These are phyloP conservation scores for Mustela nigripes DNA, from an alignment of 2,113 vertebrate genomes.

Conservation along the genomic window DNA sequence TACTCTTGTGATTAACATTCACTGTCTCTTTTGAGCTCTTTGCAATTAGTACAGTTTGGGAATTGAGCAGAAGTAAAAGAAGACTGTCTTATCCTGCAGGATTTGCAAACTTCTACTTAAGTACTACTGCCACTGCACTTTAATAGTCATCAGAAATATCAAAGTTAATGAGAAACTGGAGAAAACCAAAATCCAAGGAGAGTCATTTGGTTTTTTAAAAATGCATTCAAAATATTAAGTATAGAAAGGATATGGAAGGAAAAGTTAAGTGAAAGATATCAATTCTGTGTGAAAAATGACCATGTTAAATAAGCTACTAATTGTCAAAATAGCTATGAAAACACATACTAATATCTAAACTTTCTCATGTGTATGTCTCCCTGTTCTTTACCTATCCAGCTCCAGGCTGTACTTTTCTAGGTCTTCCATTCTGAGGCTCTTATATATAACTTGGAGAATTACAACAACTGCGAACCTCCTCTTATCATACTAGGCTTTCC, in stretches of 20 bases:
- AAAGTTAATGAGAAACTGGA: not conserved
- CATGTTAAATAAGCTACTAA: not conserved
- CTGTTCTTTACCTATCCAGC: not conserved
- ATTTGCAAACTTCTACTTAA: not conserved
- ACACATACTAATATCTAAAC: not conserved
- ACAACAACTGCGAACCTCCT: not conserved
- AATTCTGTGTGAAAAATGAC: not conserved
- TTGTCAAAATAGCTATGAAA: constrained; percentile 28
- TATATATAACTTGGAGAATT: not conserved
- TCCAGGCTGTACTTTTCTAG: not conserved
- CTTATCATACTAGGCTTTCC: not conserved
- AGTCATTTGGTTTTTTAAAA: not conserved
- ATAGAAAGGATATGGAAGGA: not conserved
- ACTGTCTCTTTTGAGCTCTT: not conserved
- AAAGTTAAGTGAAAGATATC: not conserved
- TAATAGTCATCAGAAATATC: not conserved
- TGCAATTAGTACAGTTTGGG: not conserved
- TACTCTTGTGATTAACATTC: constrained; percentile 28
- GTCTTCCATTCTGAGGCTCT: not conserved
- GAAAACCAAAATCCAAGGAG: constrained; percentile 4
- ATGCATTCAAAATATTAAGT: not conserved
- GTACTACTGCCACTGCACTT: not conserved
- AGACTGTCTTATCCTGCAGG: not conserved
- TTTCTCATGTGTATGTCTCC: not conserved
- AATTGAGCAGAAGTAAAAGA: not conserved